Evolutionary conservation across 2,888 invertebrate species (phyloP).

Genomic region (Biston betularia): DNA sequence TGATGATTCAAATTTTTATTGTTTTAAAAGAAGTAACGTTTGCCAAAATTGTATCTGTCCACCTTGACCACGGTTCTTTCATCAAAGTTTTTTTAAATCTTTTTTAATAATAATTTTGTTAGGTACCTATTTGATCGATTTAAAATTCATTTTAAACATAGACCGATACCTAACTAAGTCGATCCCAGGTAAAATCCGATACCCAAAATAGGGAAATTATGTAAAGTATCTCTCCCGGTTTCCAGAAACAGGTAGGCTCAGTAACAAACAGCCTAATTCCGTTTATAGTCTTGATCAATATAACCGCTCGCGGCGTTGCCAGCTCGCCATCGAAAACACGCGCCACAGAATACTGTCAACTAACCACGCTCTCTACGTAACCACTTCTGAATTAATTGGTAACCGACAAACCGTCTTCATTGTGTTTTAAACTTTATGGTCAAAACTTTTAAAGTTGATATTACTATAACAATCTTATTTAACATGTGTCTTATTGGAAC

Average conservation of each 20-base stretch:
- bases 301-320: conserved; percentile 66
- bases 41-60: no score
- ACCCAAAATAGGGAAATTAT: conserved; percentile 11
- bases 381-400: conserved; percentile 15
- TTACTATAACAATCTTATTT: neutral
- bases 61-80: no score
- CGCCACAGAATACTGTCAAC: conserved; percentile 8
- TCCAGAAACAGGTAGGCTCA: conserved; percentile 53
- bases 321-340: conserved; percentile 63
- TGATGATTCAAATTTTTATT: no score
- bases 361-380: conserved; percentile 26
- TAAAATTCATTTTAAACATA: no score
- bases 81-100: no score
- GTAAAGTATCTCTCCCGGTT: conserved; percentile 26
- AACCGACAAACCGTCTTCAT: neutral
- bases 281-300: conserved; percentile 75
- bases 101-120: no score
- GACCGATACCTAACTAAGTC: neutral
- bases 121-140: no score
- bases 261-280: conserved; percentile 46
- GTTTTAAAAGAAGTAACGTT: no score
- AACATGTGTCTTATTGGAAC: conserved; percentile 19
- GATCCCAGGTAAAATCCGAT: neutral
- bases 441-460: neutral
- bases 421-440: conserved; percentile 3